A percentile compares a stretch with the other conserved stretches of the same genome.
Evolutionary conservation across 2,888 invertebrate species (phyloP).

Genomic region (Dasysyrphus tricinctus): DNA sequence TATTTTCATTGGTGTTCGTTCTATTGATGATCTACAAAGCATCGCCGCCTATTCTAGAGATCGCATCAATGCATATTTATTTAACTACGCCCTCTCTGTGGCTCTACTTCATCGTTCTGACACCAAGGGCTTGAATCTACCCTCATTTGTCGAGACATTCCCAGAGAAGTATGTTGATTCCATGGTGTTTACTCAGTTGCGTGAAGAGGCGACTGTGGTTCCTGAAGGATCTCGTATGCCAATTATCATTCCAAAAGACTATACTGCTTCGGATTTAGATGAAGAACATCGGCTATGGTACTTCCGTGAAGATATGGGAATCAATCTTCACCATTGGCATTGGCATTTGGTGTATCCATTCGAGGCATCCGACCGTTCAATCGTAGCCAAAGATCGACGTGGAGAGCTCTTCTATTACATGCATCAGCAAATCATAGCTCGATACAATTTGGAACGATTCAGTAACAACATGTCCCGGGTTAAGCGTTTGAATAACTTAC

Average conservation of each 20-base stretch:
- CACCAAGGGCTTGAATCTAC: constrained; percentile 85
- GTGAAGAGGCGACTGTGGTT: constrained; percentile 85
- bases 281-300: constrained; percentile 92
- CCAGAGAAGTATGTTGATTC: constrained; percentile 87
- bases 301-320: constrained; percentile 83
- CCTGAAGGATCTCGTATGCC: constrained; percentile 86
- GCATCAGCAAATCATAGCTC: constrained; percentile 86
- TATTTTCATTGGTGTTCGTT: constrained; percentile 87
- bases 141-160: constrained; percentile 86
- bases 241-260: constrained; percentile 85
- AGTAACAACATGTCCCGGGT: constrained; percentile 87
- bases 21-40: constrained; percentile 87
- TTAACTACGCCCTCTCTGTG: constrained; percentile 90
- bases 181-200: constrained; percentile 84
- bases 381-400: constrained; percentile 86
- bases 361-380: constrained; percentile 85
- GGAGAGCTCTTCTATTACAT: constrained; percentile 91
- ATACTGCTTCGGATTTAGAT: constrained; percentile 88
- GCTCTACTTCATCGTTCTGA: constrained; percentile 87
- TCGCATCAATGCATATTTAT: constrained; percentile 89
- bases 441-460: constrained; percentile 89
- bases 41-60: constrained; percentile 87
- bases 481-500: constrained; percentile 86
- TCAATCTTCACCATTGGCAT: constrained; percentile 84
- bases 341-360: constrained; percentile 88